phyloP scores from a whole-genome alignment of 2,888 invertebrate genomes.

The Clitarchus hookeri region DNA sequence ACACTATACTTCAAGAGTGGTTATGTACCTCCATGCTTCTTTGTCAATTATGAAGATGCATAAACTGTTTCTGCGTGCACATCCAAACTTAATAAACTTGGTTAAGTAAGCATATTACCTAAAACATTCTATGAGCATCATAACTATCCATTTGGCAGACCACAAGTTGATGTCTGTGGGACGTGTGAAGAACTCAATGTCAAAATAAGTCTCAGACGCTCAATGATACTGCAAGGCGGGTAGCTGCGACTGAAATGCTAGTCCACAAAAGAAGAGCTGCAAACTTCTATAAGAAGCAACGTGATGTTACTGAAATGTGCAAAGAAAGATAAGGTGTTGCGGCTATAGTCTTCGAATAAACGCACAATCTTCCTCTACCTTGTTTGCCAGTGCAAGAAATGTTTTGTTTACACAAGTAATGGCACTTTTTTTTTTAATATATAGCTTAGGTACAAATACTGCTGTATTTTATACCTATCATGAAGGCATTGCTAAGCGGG shows the following conservation, averaged over 20 bases:
- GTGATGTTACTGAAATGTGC: not conserved
- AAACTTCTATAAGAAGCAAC: no score
- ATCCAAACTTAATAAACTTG: not conserved
- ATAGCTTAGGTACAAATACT: not conserved
- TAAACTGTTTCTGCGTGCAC: not conserved
- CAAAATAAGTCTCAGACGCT: not conserved
- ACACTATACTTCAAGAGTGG: not conserved
- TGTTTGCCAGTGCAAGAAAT: not conserved
- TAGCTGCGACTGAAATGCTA: not conserved
- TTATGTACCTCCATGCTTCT: not conserved
- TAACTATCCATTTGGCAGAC: not conserved
- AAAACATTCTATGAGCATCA: not conserved
- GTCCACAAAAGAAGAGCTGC: not conserved
- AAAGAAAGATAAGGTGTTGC: not conserved
- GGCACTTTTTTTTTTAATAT: not conserved
- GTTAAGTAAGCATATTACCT: not conserved
- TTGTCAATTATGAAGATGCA: not conserved
- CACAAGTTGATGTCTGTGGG: no score
- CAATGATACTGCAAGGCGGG: not conserved
- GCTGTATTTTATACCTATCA: not conserved
- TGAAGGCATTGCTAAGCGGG: not conserved
- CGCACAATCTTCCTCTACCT: not conserved
- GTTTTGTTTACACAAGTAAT: not conserved
- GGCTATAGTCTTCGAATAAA: no score
- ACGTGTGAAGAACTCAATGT: not conserved